Evolutionary conservation across 2,797 vertebrate genomes (phyloP).

Genomic region (Chrysocyon brachyurus): DNA sequence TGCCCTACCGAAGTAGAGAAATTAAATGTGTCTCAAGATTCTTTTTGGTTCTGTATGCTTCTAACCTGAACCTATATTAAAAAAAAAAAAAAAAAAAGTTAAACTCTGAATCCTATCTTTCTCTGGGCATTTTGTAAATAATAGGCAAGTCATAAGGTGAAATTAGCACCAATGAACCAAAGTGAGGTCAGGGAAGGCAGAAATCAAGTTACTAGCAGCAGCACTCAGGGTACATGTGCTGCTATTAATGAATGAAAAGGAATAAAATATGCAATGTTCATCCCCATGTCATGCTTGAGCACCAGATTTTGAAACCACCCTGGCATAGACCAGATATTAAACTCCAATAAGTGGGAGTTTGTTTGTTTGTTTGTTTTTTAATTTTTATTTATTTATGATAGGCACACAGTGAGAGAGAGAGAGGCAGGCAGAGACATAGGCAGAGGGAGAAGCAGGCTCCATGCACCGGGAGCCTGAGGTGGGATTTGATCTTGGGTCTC

Average conservation of each 20-base stretch:
- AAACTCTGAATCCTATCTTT: slow-evolving; percentile 1
- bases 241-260: not conserved
- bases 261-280: not conserved
- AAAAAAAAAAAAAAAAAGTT: not conserved
- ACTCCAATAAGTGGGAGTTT: not conserved
- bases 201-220: not conserved
- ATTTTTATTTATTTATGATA: too few species aligned
- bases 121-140: not conserved
- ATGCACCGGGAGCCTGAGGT: too few species aligned
- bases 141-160: not conserved
- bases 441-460: too few species aligned
- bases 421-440: too few species aligned
- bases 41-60: not conserved
- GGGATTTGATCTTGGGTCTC: too few species aligned
- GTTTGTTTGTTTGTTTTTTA: not conserved
- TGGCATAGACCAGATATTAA: not conserved
- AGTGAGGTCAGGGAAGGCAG: not conserved
- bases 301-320: not conserved
- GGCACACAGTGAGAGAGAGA: too few species aligned
- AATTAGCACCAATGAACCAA: not conserved
- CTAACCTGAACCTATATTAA: not conserved
- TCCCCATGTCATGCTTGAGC: not conserved
- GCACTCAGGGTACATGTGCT: not conserved
- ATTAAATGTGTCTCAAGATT: not conserved
- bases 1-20: not conserved